Conservation (phyloP, 1,140 invertebrate species). For the Scaptomyza pallida region DNA sequence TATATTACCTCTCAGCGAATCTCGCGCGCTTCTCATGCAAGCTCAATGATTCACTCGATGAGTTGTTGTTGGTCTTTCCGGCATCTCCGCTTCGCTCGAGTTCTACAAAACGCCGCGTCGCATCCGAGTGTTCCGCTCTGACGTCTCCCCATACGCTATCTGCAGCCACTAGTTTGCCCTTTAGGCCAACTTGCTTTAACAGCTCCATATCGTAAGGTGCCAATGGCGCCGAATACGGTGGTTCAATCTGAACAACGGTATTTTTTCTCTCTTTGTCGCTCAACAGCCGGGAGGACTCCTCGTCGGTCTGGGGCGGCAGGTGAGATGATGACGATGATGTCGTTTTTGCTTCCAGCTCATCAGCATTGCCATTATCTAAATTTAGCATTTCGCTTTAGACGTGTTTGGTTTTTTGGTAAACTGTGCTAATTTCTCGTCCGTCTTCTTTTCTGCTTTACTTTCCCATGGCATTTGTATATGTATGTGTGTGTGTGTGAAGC, state of each 20-base stretch:
- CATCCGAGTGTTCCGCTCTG: not conserved
- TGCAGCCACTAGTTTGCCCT: slow-evolving; percentile 30
- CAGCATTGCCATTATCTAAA: slow-evolving; percentile 55
- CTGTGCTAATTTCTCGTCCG: slow-evolving; percentile 20
- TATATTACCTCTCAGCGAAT: slow-evolving; percentile 58
- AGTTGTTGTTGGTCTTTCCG: slow-evolving; percentile 25
- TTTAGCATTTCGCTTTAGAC: slow-evolving; percentile 63
- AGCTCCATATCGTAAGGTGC: slow-evolving; percentile 69
- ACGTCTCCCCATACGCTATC: slow-evolving; percentile 45
- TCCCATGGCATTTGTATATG: slow-evolving; percentile 36
- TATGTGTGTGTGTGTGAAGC: slow-evolving; percentile 18
- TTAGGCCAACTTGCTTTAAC: slow-evolving; percentile 43
- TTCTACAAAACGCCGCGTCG: slow-evolving; percentile 44
- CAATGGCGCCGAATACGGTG: slow-evolving; percentile 58
- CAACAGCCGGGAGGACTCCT: slow-evolving; percentile 45
- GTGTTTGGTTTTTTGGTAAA: slow-evolving; percentile 36
- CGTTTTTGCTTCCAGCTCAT: slow-evolving; percentile 30
- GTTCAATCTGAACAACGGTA: slow-evolving; percentile 30
- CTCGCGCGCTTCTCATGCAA: slow-evolving; percentile 51
- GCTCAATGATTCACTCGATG: slow-evolving; percentile 54
- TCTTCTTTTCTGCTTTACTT: slow-evolving; percentile 37
- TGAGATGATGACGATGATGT: not conserved
- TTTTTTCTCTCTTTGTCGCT: not conserved
- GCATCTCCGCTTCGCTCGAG: slow-evolving; percentile 42
- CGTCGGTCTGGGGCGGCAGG: not conserved